Evolutionary conservation across 2,113 vertebrate species (phyloP), one percentile per base, ranked within the genome.

Genomic region (Echinops telfairi): DNA sequence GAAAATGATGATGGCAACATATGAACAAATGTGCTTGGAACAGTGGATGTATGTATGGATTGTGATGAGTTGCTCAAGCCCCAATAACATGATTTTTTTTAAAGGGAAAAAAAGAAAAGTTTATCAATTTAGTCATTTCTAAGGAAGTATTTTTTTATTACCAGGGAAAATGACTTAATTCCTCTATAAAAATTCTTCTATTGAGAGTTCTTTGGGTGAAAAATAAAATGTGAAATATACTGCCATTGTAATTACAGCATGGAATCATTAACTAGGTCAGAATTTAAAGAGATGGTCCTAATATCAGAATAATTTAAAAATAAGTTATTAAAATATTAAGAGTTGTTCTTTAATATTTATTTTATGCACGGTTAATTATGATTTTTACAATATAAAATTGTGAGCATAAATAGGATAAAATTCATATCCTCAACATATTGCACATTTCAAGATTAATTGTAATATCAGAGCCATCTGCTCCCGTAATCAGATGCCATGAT

Each of bases 371-470:
- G 1, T 27, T 80, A 6, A 20, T 83, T 71, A 57, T 83, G 19
- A 88, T 86, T 91, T n/a, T 83, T 86, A 75, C 66, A 31, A 75
- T 5, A 33, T 70, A 66, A 68, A 71, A 86, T 33, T 91, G 33
- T 60, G 64, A 80, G 31, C 43, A 85, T 73, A 86, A 77, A 85
- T 60, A 78, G 16, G 53, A 86, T 86, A 83, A 78, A 86, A 91
- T 91, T 91, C n/a, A 75, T 89, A 88, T 75, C 17, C 62, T 94
- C 40, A 85, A 58, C 31, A 78, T 91, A 84, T 83, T 89, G 62
- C 31, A 78, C 40, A 91, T 90, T 86, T 88, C 33, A 90, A 88
- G 40, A 88, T 40, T 95, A 94, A 94, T 86, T 96, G 47, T 70
- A 70, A 83, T 73, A 36, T 36, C 76, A 90, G 16, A 93, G 53